phyloP scores from a whole-genome alignment of 2,113 vertebrate species.

The Eidolon helvum region DNA sequence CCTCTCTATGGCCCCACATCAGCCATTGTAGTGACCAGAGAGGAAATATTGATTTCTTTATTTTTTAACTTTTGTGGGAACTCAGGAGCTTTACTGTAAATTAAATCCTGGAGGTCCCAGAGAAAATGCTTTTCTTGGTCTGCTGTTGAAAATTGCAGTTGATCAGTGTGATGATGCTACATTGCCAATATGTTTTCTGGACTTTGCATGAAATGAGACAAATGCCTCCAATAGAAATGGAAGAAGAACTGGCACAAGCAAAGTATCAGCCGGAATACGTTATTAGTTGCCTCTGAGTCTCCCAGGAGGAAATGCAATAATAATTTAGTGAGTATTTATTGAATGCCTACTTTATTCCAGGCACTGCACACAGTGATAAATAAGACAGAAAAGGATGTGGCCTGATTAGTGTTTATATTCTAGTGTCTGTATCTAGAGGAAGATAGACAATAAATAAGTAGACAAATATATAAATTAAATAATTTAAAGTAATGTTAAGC shows the following conservation, averaged over 20 bases:
- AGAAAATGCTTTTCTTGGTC: neutral
- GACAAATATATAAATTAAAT: neutral
- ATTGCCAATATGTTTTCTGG: neutral
- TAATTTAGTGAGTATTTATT: neutral
- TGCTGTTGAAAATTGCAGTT: neutral
- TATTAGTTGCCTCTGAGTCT: neutral
- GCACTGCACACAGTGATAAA: neutral
- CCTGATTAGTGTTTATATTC: neutral
- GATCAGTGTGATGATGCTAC: neutral
- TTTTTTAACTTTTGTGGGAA: neutral
- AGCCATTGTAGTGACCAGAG: neutral
- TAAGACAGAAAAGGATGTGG: neutral
- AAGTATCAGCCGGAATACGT: neutral
- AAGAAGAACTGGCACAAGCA: neutral
- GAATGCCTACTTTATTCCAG: neutral
- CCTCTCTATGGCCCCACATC: neutral
- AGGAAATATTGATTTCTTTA: neutral
- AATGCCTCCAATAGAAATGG: neutral
- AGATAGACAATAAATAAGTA: neutral
- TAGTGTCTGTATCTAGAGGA: neutral
- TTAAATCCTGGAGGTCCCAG: neutral
- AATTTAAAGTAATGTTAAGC: neutral
- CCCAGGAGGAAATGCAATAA: neutral
- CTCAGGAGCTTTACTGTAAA: neutral
- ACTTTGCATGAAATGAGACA: neutral